Percentiles rank a stretch among this genome's conserved stretches.
phyloP scores from a whole-genome alignment of 2,113 vertebrate species.

The Abramis brama region DNA sequence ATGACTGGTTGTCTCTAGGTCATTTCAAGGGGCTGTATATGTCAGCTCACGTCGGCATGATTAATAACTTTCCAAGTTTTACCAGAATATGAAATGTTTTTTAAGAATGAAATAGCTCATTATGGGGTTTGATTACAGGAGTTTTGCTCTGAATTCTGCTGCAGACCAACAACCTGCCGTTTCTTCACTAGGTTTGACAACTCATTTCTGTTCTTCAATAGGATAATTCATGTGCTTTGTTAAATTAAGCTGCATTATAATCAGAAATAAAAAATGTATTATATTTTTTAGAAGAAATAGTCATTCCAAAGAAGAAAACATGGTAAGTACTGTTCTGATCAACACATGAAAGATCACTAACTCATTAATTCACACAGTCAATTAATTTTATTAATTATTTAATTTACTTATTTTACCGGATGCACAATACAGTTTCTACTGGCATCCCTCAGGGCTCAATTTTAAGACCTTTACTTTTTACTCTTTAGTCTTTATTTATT shows the following conservation, averaged over 20 bases:
- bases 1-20: conserved; percentile 16
- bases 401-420: too few relatives aligned
- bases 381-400: background rate
- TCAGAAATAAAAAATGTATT: background rate
- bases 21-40: conserved; percentile 17
- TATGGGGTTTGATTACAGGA: conserved; percentile 64
- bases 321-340: conserved; percentile 75
- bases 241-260: background rate
- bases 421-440: too few relatives aligned
- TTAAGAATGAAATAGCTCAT: background rate
- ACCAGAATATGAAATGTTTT: background rate
- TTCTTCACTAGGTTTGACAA: conserved; percentile 71
- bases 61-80: background rate
- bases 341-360: background rate
- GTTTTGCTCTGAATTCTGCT: conserved; percentile 70
- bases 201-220: background rate
- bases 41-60: background rate
- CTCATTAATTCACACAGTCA: background rate
- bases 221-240: background rate
- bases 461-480: background rate
- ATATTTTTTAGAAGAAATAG: conserved; percentile 70
- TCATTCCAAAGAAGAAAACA: conserved; percentile 88
- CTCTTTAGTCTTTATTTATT: background rate
- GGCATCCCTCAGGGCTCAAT: too few relatives aligned
- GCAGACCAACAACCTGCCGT: conserved; percentile 67